These are phyloP conservation scores for Diuraphis noxia DNA, from an alignment of 1,140 invertebrate species.

Conservation along the genomic window DNA sequence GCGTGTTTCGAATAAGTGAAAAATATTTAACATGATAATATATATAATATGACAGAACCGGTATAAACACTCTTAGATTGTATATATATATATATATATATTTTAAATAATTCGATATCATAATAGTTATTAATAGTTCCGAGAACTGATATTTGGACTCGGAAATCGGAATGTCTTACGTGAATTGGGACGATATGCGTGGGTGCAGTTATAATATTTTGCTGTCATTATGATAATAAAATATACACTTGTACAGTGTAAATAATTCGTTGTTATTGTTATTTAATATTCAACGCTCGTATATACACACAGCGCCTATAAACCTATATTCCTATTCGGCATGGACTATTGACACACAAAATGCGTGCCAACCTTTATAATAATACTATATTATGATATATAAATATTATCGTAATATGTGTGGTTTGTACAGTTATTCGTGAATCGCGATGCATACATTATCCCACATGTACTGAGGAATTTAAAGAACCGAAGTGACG, in stretches of 20 bases:
- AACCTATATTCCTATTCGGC: neutral
- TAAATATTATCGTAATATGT: neutral
- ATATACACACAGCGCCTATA: neutral
- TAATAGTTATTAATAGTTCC: neutral
- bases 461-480: neutral
- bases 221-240: neutral
- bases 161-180: neutral
- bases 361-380: neutral
- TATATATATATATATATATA: too few relatives aligned
- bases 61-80: neutral
- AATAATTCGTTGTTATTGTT: neutral
- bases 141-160: neutral
- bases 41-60: neutral
- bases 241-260: too few relatives aligned
- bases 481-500: neutral
- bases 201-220: neutral
- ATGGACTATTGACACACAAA: neutral
- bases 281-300: slow-evolving; percentile 6
- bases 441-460: neutral
- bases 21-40: neutral
- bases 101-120: neutral
- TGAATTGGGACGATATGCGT: neutral
- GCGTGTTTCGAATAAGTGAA: neutral
- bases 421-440: neutral
- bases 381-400: neutral